Conservation (phyloP, 2,797 vertebrate genomes). For the Adrianichthys oophorus region DNA sequence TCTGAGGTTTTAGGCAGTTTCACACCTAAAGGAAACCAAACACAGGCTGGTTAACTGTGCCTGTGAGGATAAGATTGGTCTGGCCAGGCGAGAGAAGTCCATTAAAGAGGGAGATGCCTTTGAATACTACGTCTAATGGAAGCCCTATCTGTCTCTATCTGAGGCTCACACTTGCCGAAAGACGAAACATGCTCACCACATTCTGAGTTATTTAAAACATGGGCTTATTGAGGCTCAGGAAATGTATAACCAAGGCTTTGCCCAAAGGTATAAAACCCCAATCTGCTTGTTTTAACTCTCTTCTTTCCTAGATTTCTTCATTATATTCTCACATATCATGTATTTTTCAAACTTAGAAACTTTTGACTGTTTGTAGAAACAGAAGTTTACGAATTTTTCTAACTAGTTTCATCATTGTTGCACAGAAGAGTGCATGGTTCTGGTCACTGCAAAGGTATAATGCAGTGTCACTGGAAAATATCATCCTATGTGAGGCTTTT, state of each 20-base stretch:
- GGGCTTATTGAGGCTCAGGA: constrained; percentile 21
- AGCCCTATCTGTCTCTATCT: constrained; percentile 69
- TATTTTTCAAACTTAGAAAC: constrained; percentile 3
- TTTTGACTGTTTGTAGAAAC: background rate
- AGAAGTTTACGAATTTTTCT: background rate
- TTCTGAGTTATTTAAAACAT: constrained; percentile 29
- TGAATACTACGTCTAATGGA: constrained; percentile 76
- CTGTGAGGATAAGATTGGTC: constrained; percentile 72
- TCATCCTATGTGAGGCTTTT: background rate
- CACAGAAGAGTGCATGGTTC: background rate
- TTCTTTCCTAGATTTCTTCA: constrained; percentile 9
- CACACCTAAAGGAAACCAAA: constrained; percentile 64
- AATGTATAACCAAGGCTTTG: constrained; percentile 13
- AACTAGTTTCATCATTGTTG: background rate
- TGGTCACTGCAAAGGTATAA: background rate
- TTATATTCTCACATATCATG: background rate
- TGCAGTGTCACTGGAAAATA: background rate
- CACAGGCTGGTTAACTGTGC: constrained; percentile 52
- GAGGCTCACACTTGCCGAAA: constrained; percentile 36
- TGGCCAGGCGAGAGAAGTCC: constrained; percentile 56
- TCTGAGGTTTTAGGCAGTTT: constrained; percentile 55
- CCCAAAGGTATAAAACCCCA: constrained; percentile 1
- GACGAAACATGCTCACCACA: constrained; percentile 34
- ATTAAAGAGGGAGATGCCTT: constrained; percentile 73
- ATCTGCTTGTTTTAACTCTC: constrained; percentile 5